Evolutionary conservation across 2,113 vertebrate species (phyloP).

Genomic region (Xenopus tropicalis): UCB_Xtro_10.0 CM004451.2:65090001-65090500

Average conservation of each 20-base stretch:
- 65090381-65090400: constrained; percentile 34
- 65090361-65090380: constrained; percentile 36
- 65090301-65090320: constrained; percentile 33
- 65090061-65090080: constrained; percentile 54
- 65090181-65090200: constrained; percentile 65
- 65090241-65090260: constrained; percentile 68
- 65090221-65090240: constrained; percentile 64
- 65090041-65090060: constrained; percentile 50
- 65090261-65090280: constrained; percentile 63
- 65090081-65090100: constrained; percentile 60
- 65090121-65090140: constrained; percentile 65
- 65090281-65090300: constrained; percentile 58
- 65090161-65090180: constrained; percentile 66
- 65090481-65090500: constrained; percentile 20
- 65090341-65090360: constrained; percentile 39
- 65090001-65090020: constrained; percentile 46
- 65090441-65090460: background rate
- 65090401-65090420: constrained; percentile 40
- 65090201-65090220: constrained; percentile 63
- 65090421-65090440: constrained; percentile 20
- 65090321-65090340: constrained; percentile 41
- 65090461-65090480: background rate
- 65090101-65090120: constrained; percentile 67
- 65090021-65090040: constrained; percentile 43
- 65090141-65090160: constrained; percentile 53